phyloP scores from a whole-genome alignment of 2,888 invertebrate species.

The Cetonia aurata region DNA sequence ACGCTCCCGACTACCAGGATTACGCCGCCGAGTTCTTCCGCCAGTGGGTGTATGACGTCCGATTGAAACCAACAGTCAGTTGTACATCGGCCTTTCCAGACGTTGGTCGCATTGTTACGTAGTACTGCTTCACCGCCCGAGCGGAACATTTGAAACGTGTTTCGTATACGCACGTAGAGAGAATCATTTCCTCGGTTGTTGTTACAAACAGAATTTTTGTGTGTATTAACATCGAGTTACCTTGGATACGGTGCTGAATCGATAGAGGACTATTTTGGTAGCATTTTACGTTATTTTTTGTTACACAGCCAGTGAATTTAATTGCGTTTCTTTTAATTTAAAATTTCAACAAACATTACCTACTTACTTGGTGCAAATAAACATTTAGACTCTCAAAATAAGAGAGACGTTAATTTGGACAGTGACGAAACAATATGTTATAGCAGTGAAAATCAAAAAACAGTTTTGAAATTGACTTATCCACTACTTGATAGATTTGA shows the following conservation, averaged over 20 bases:
- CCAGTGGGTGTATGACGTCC: slow-evolving; percentile 40
- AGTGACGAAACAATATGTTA: slow-evolving; percentile 13
- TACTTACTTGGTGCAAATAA: no score
- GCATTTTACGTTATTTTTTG: slow-evolving; percentile 11
- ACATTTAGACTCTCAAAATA: no score
- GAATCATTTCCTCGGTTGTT: slow-evolving; percentile 21
- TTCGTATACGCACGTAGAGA: slow-evolving; percentile 15
- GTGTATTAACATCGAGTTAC: slow-evolving; percentile 34
- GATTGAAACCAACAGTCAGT: slow-evolving; percentile 17
- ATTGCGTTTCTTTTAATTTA: slow-evolving; percentile 1
- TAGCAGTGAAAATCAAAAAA: slow-evolving; percentile 14
- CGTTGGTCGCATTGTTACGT: slow-evolving; percentile 20
- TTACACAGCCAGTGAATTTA: slow-evolving; percentile 4
- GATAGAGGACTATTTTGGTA: slow-evolving; percentile 6
- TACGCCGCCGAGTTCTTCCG: slow-evolving; percentile 28
- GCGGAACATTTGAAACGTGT: slow-evolving; percentile 41
- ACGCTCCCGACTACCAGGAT: slow-evolving; percentile 22
- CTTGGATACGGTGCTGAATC: slow-evolving; percentile 31
- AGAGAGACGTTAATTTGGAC: background rate
- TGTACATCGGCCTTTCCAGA: slow-evolving; percentile 10
- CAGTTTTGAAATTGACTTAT: background rate
- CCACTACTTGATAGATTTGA: background rate
- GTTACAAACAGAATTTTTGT: slow-evolving; percentile 39
- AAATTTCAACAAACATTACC: background rate
- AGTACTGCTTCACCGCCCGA: slow-evolving; percentile 34